Base-by-base conservation (phyloP, 2,113 vertebrate genomes). In the Leptobrachium leishanense region DNA sequence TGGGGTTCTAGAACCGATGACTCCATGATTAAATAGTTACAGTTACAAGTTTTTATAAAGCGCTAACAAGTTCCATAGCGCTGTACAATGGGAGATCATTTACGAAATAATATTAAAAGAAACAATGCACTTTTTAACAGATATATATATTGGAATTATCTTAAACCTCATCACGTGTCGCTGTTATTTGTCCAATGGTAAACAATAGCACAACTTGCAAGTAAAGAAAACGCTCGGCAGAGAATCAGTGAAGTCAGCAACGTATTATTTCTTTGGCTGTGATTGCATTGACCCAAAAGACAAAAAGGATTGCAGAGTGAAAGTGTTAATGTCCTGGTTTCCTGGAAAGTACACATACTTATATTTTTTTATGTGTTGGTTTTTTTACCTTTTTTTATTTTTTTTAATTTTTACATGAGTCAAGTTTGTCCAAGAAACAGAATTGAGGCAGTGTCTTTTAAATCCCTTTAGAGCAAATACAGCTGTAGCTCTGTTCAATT, bases 391-490 rank as follows among this genome's bases (percentile, higher is more conserved):
- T 31, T 55, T 41, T 40, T 31, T 64, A 68, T 76, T 13, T 41
- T 72, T 31, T 53, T 72, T 71, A 62, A 68, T 73, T 62, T 72
- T 62, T 67, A 42, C 20, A 68, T 74, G 78, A 81, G 78, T 81
- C 78, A 81, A 81, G 71, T 81, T 81, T 81, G 68, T 79, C 69
- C 63, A 65, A 81, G 31, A 54, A 81, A 43, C 20, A 81, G 50
- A 74, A 81, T 68, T 50, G 20, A 74, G 39, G 62, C 43, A 74
- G 78, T 81, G 72, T 74, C 72, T 74, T 80, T 80, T 74, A 81
- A 74, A 81, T 68, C 64, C 71, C 78, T 74, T 81, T 68, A 74
- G 78, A 81, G 78, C 71, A 81, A 81, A 81, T 81, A 81, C 78
- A 81, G 78, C 78, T 81, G 78, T 72, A 50, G 42, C 64, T 74